Evolutionary conservation across 2,797 vertebrate genomes (phyloP).

Genomic region (Halcyon leucocephala): DNA sequence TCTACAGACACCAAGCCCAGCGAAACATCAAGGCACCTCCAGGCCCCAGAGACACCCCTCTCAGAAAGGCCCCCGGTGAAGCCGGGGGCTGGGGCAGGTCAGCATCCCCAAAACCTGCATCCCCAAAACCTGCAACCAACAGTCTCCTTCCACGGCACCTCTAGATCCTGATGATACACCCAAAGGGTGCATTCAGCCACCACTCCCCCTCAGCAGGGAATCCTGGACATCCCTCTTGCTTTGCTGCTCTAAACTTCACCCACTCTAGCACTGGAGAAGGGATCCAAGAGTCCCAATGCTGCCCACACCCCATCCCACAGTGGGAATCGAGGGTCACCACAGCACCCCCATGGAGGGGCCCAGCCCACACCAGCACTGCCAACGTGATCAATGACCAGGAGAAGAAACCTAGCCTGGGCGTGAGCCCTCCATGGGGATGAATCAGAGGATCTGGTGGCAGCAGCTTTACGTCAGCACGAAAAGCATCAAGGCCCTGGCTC

Average conservation of each 20-base stretch:
- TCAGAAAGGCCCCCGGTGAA: accelerated
- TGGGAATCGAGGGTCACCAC: accelerated
- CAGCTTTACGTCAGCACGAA: background rate
- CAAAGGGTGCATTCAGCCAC: background rate
- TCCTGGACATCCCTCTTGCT: background rate
- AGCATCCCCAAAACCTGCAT: background rate
- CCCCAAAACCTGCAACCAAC: background rate
- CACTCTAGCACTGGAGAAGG: accelerated
- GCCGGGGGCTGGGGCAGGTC: background rate
- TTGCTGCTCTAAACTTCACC: background rate
- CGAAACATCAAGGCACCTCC: accelerated
- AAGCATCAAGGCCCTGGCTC: background rate
- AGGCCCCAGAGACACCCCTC: background rate
- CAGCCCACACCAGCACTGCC: background rate
- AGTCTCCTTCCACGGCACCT: accelerated
- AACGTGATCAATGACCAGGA: accelerated
- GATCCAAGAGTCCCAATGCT: accelerated
- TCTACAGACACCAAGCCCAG: background rate
- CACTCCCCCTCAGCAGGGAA: background rate
- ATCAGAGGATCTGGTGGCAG: background rate
- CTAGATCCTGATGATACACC: background rate
- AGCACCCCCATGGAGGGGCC: background rate
- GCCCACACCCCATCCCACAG: accelerated
- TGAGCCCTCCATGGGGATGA: background rate
- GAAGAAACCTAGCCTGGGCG: background rate